Evolutionary conservation across 2,888 invertebrate genomes (phyloP).

Genomic region (Spisula subtruncata): DNA sequence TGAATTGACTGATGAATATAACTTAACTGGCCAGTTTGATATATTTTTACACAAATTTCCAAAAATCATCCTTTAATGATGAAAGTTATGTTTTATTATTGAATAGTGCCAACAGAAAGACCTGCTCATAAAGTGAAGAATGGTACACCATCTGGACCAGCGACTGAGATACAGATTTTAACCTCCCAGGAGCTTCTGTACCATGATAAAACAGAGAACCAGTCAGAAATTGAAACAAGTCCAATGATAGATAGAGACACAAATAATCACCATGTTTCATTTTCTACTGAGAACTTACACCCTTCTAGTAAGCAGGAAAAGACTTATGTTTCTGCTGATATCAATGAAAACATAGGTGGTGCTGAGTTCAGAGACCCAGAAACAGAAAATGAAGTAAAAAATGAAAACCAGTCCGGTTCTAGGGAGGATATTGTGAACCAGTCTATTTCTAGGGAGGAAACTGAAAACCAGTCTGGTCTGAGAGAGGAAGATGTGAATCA

Average conservation of each 20-base stretch:
- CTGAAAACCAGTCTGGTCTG: neutral
- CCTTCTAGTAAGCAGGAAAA: constrained; percentile 9
- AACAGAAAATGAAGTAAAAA: neutral
- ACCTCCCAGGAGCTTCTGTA: constrained; percentile 63
- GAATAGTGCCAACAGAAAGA: constrained; percentile 49
- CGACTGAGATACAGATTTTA: constrained; percentile 63
- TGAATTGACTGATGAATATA: too few species aligned
- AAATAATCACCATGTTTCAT: neutral
- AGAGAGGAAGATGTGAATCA: neutral
- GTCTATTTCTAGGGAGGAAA: neutral
- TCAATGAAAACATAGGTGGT: constrained; percentile 19
- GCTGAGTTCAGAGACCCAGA: neutral
- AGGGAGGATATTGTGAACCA: neutral
- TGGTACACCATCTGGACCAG: constrained; percentile 58
- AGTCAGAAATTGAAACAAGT: constrained; percentile 25
- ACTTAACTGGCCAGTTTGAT: too few species aligned
- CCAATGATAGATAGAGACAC: constrained; percentile 14
- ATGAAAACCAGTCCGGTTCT: neutral
- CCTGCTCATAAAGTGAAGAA: constrained; percentile 18
- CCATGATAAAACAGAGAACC: constrained; percentile 32
- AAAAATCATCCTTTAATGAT: too few species aligned
- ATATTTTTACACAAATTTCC: too few species aligned
- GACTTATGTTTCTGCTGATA: constrained; percentile 14
- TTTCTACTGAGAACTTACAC: constrained; percentile 14
- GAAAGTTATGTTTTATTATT: too few species aligned